Evolutionary conservation across 2,797 vertebrate genomes (phyloP).

Genomic region (Eulemur mongoz): DNA sequence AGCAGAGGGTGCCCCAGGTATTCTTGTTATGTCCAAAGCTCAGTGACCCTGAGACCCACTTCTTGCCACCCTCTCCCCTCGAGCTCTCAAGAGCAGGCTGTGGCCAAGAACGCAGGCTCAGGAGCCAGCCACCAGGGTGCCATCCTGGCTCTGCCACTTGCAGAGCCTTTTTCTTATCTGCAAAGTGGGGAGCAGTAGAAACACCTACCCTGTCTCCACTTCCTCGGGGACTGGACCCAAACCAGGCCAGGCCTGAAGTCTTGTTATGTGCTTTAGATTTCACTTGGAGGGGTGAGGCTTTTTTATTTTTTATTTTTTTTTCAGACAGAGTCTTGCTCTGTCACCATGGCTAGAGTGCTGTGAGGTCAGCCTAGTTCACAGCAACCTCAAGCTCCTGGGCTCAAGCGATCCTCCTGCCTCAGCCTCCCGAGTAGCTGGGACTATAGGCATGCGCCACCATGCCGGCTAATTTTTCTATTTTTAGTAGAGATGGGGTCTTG

Average conservation of each 20-base stretch:
- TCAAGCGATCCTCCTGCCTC: no score
- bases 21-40: neutral
- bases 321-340: no score
- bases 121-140: neutral
- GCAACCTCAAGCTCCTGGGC: no score
- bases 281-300: neutral
- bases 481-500: no score
- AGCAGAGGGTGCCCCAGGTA: neutral
- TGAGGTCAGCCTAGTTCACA: no score
- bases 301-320: neutral
- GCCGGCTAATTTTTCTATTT: no score
- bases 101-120: neutral
- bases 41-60: neutral
- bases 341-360: no score
- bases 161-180: neutral
- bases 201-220: no score
- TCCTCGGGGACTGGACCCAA: neutral
- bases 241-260: neutral
- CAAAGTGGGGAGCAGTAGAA: neutral
- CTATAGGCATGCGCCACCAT: no score
- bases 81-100: neutral
- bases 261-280: neutral
- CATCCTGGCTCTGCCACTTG: neutral
- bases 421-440: no score
- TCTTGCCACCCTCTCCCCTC: neutral